Evolutionary conservation across 2,113 vertebrate species (phyloP), one percentile per base, ranked within the genome.

Genomic region (Malurus melanocephalus): DNA sequence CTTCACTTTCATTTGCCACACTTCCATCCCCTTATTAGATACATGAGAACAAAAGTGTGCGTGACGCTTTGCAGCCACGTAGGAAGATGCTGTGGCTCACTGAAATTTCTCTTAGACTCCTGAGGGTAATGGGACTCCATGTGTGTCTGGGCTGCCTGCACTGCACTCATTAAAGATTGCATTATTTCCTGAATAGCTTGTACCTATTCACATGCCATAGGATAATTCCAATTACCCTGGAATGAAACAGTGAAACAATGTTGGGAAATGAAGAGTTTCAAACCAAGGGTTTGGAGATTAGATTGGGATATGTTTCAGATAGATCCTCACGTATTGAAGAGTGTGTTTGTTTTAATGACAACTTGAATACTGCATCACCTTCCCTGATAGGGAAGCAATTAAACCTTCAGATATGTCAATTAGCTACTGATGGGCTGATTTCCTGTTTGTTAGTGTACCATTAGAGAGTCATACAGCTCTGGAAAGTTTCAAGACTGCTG

Each of bases 321-420:
- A 95, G 95, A 95, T 67, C 82, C 82, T 80, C 64, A 8, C 49
- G 71, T 49, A 65, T 84, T 93, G 81, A 82, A 86, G 52, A 87
- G 60, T 4, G 56, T 92, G 86, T 96, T 96, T 89, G 85, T 90
- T 95, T 94, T 93, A 94, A 95, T 82, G 67, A 92, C 90, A 84
- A 80, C 77, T 22, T 76, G 62, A 96, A 92, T 88, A 80, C 85
- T 89, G 88, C 90, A 86, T 93, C 96, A 96, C 96, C 96, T 97
- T 81, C 62, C 57, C 85, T 97, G 97, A 96, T 88, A 95, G 89
- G 95, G 93, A 96, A 96, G 95, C 95, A 94, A 95, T 97, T 97
- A 97, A 97, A 97, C 82, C 13, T 80, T 97, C 96, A 95, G 91
- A 92, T 94, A 86, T 92, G 94, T 96, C 95, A 95, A 96, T 97